These are phyloP conservation scores for Alectura lathami DNA, from an alignment of 2,113 vertebrate genomes.

Conservation along the genomic window DNA sequence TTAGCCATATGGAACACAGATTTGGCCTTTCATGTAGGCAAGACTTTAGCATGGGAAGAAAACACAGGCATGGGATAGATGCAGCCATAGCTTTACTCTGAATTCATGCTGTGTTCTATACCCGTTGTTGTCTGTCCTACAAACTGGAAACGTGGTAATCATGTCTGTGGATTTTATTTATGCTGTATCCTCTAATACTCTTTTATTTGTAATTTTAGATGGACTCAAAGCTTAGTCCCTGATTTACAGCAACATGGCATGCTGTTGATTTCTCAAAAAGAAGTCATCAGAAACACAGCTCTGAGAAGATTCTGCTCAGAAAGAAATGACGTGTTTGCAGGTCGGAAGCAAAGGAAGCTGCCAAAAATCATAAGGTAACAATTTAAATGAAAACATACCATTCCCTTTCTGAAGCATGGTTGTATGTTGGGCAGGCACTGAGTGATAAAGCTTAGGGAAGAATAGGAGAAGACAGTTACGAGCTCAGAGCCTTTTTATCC, in stretches of 20 bases:
- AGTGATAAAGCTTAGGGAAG: not conserved
- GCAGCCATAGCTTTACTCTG: not conserved
- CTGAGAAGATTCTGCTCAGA: not conserved
- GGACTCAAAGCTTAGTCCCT: not conserved
- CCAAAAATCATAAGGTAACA: not conserved
- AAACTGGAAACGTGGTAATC: not conserved
- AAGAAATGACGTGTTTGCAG: not conserved
- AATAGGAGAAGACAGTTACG: not conserved
- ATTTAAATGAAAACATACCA: not conserved
- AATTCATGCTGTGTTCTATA: not conserved
- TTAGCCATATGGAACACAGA: not conserved
- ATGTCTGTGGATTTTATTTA: not conserved
- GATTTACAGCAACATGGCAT: not conserved
- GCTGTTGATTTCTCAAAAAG: not conserved
- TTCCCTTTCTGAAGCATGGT: not conserved
- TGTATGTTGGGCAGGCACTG: not conserved
- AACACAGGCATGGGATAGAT: not conserved
- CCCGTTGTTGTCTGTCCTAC: not conserved
- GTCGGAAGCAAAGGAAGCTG: not conserved
- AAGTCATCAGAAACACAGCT: not conserved
- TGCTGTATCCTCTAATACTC: not conserved
- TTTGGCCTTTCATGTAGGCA: not conserved
- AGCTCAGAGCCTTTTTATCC: not conserved
- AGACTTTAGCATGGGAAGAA: not conserved
- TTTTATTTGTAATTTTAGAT: conserved; percentile 30